phyloP scores from a whole-genome alignment of 64 coral and sea anemone genomes.

The Platygyra sinensis region DNA sequence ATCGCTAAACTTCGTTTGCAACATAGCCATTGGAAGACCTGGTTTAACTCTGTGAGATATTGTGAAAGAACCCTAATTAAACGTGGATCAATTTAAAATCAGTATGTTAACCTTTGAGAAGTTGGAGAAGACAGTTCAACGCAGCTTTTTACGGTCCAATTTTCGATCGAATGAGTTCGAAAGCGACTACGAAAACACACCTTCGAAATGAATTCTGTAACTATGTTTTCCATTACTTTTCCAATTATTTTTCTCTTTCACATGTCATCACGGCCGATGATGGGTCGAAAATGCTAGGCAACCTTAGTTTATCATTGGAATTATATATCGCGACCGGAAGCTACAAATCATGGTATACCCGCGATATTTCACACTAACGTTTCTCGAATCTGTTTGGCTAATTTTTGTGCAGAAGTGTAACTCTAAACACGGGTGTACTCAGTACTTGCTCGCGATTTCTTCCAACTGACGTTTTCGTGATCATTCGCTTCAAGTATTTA shows the following conservation, averaged over 20 bases:
- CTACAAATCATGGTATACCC: neutral
- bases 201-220: neutral
- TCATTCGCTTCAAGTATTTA: neutral
- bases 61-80: constrained; percentile 27
- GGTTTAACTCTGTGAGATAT: constrained; percentile 26
- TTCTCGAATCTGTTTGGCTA: neutral
- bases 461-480: neutral
- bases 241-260: constrained; percentile 5
- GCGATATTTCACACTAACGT: neutral
- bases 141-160: neutral
- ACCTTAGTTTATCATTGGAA: constrained; percentile 34
- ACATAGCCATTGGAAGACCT: neutral
- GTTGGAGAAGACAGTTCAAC: neutral
- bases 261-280: constrained; percentile 13
- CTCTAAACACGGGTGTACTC: neutral
- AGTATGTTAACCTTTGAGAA: constrained; percentile 9
- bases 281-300: constrained; percentile 15
- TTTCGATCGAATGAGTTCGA: neutral
- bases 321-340: constrained; percentile 7
- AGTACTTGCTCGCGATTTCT: neutral
- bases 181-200: neutral
- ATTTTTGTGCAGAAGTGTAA: neutral
- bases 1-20: neutral
- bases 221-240: neutral
- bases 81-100: constrained; percentile 43